A percentile compares a stretch with the other conserved stretches of the same genome.
phyloP scores from a whole-genome alignment of 2,113 vertebrate species.

The Corythornis cristatus region DNA sequence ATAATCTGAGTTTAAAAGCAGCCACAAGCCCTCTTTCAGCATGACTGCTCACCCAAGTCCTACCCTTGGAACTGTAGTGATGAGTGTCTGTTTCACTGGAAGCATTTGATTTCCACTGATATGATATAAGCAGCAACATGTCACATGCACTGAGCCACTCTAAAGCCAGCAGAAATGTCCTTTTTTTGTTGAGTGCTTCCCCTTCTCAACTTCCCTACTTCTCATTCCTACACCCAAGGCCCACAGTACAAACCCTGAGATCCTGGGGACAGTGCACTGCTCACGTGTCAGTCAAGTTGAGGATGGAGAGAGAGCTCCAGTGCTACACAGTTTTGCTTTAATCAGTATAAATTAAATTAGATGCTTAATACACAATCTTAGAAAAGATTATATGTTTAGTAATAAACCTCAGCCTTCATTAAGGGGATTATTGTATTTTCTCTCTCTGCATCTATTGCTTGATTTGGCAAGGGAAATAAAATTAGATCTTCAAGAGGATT shows the following conservation, averaged over 20 bases:
- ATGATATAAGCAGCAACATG: not conserved
- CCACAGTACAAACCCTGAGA: not conserved
- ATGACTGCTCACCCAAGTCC: not conserved
- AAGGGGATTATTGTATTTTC: not conserved
- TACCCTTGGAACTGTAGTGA: not conserved
- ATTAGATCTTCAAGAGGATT: not conserved
- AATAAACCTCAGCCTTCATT: not conserved
- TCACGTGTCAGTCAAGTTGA: not conserved
- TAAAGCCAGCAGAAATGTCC: not conserved
- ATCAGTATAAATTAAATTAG: not conserved
- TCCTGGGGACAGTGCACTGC: not conserved
- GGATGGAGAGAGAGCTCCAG: not conserved
- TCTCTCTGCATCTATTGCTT: not conserved
- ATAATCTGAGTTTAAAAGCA: not conserved
- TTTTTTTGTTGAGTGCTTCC: not conserved
- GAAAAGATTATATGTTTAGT: not conserved
- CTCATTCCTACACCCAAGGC: not conserved
- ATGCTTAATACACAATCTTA: not conserved
- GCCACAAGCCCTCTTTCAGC: not conserved
- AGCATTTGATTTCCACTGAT: not conserved
- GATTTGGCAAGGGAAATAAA: conserved; percentile 24
- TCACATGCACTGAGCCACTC: not conserved
- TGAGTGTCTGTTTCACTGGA: not conserved
- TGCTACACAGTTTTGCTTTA: not conserved
- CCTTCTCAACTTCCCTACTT: not conserved